Conservation (phyloP, 2,113 vertebrate genomes). For the Mola mola region DNA sequence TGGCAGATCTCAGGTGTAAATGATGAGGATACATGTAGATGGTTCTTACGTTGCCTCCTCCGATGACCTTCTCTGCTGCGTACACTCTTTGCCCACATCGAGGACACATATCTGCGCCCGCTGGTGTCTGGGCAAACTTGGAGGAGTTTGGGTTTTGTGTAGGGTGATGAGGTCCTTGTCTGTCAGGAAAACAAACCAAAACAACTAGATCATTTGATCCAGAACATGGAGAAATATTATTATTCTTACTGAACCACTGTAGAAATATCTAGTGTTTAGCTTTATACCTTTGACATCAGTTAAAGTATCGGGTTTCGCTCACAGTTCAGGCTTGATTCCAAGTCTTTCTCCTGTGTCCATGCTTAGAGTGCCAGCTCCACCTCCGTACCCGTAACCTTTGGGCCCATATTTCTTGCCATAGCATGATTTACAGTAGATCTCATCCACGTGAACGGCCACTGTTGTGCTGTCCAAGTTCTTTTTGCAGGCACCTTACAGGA, state of each 20-base stretch:
- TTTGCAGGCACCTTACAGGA: constrained; percentile 88
- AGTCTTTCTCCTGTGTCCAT: constrained; percentile 90
- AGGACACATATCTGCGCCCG: constrained; percentile 87
- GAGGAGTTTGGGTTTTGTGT: constrained; percentile 88
- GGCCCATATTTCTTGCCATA: constrained; percentile 97
- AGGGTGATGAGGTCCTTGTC: constrained; percentile 80
- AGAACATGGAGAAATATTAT: neutral
- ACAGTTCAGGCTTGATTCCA: constrained; percentile 90
- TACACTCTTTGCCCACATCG: constrained; percentile 90
- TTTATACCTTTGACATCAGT: too few relatives aligned
- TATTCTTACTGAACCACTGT: neutral
- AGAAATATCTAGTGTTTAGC: too few relatives aligned
- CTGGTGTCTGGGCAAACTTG: constrained; percentile 88
- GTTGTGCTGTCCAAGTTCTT: constrained; percentile 98
- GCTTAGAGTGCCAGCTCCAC: constrained; percentile 92
- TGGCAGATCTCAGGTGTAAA: too few relatives aligned
- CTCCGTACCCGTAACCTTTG: constrained; percentile 94
- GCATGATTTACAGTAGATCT: constrained; percentile 97
- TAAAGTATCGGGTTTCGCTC: constrained; percentile 71
- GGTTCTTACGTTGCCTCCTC: constrained; percentile 90
- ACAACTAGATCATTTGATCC: neutral
- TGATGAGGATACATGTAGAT: too few relatives aligned
- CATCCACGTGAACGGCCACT: constrained; percentile 91
- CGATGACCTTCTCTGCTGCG: constrained; percentile 94
- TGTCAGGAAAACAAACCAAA: constrained; percentile 21